Base-by-base conservation (phyloP, 35 echinoderm and acorn worm species). In the Apostichopus japonicus region DNA sequence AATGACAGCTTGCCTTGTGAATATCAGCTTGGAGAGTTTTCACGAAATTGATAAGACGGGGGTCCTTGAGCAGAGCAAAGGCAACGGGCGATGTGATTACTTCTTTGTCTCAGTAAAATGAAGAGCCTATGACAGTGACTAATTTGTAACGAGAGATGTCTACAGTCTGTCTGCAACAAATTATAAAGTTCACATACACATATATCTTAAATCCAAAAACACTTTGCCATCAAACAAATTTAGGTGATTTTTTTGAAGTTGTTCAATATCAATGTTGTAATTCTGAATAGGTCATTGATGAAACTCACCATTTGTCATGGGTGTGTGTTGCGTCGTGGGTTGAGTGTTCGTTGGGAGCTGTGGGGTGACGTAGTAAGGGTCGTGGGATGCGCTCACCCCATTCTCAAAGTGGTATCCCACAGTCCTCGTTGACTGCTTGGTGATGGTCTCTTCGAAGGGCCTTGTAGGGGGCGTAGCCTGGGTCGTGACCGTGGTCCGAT, bases 401-500 rank as follows among this genome's bases (percentile, higher is more conserved):
- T 97, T 97, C 27, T 88, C 92, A 92, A 95, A 97, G 77, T 91
- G 91, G 67, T 97, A 95, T 23, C 93, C 93, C 13, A 93, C 65
- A n/a, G 95, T 70, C 44, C 93, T 83, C 13, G 96, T 80, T 16
- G 87, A 75, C 61, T 93, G 91, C 59, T 92, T 92, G 1, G 87
- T 78, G 1, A 84, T 19, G 16, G 92, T 90, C 15, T 96, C 93
- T 14, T 88, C 87, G 27, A 62, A 56, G 16, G 80, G 65, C 19
- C 91, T 56, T 0, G 90, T 54, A 55, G 86, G 86, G 6, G 90
- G 86, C 44, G 96, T 93, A 21, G 93, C 90, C 54, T 94, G 94
- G 13, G 93, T 24, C 58, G 81, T 75, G 52, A 79, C 91, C 22
- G 94, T 22, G 44, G 91, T 92, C 17, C 90, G 90, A 15, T 83